Conservation (phyloP, 2,113 vertebrate species). For the Pomatostomus ruficeps region DNA sequence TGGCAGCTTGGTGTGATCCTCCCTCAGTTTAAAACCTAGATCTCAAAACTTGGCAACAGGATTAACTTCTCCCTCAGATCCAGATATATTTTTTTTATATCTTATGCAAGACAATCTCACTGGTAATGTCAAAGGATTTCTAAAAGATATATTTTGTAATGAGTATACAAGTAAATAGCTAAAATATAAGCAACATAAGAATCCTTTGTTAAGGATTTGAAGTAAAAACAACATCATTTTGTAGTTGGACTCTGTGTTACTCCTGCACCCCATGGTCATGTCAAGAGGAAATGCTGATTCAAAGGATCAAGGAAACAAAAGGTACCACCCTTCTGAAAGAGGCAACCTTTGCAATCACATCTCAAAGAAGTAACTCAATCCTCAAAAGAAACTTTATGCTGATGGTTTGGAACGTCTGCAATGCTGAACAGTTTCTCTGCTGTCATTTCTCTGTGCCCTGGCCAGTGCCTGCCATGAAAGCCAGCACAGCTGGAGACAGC, state of each 20-base stretch:
- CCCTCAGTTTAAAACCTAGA: neutral
- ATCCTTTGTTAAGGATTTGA: neutral
- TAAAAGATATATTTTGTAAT: neutral
- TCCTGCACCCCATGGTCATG: neutral
- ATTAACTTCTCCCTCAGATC: neutral
- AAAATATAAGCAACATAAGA: neutral
- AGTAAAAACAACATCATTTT: neutral
- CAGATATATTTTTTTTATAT: neutral
- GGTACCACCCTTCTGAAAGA: neutral
- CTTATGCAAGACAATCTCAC: neutral
- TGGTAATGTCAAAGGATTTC: neutral
- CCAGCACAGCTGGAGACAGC: fast-evolving
- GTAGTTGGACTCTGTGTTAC: neutral
- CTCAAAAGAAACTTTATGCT: neutral
- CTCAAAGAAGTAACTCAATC: neutral
- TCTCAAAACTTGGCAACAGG: neutral
- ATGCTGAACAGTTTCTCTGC: neutral
- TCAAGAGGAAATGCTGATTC: neutral
- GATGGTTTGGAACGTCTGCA: neutral
- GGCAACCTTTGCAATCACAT: neutral
- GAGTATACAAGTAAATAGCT: neutral
- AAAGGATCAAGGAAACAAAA: neutral
- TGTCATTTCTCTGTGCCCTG: neutral
- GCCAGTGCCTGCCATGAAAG: neutral
- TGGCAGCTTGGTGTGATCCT: neutral